A percentile compares a stretch with the other conserved stretches of the same genome.
These are phyloP conservation scores for Leucophora obtusa DNA, from an alignment of 2,888 invertebrate genomes.

Conservation along the genomic window DNA sequence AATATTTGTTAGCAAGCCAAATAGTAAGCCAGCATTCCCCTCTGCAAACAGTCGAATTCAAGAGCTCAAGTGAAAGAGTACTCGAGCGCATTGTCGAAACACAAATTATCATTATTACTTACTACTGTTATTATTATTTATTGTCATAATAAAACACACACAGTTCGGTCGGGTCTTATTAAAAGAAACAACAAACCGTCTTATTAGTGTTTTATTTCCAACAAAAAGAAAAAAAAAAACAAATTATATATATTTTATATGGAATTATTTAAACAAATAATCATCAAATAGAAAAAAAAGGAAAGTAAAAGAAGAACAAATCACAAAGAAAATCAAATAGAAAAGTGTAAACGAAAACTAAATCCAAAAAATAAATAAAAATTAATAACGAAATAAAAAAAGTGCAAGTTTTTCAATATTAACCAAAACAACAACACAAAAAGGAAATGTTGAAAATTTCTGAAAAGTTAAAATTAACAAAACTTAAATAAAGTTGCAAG, in stretches of 20 bases:
- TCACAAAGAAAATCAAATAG: constrained; percentile 12
- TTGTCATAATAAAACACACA: constrained; percentile 24
- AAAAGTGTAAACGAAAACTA: constrained; percentile 17
- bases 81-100: constrained; percentile 76
- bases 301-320: constrained; percentile 50
- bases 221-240: constrained; percentile 10
- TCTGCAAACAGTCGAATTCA: constrained; percentile 80
- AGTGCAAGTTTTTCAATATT: constrained; percentile 23
- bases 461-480: neutral
- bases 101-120: constrained; percentile 54
- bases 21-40: constrained; percentile 80
- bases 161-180: constrained; percentile 56
- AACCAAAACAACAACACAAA: neutral
- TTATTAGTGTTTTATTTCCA: constrained; percentile 58
- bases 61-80: constrained; percentile 79
- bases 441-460: constrained; percentile 37
- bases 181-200: constrained; percentile 60
- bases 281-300: constrained; percentile 27
- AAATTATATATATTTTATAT: constrained; percentile 11
- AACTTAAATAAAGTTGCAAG: constrained; percentile 20
- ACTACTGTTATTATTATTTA: constrained; percentile 39
- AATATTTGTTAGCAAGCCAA: constrained; percentile 80
- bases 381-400: constrained; percentile 3
- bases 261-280: constrained; percentile 58
- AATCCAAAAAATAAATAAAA: constrained; percentile 10